A percentile compares a stretch with the other conserved stretches of the same genome.
phyloP scores from a whole-genome alignment of 23 tunicate species.

The Pegea sp. region DNA sequence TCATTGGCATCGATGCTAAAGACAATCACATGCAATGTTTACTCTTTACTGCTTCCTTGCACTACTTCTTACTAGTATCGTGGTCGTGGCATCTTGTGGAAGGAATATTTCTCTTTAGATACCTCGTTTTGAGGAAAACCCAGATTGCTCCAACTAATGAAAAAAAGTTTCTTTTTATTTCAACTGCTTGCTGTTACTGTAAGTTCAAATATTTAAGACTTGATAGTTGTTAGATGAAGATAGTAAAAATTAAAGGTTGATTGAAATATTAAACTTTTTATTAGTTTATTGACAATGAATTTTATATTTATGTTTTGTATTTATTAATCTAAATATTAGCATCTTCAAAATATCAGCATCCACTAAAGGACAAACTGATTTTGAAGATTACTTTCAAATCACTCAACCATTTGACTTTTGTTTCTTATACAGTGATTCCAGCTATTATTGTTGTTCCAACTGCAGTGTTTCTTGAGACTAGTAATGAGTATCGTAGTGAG shows the following conservation, averaged over 20 bases:
- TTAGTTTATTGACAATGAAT: too few relatives aligned
- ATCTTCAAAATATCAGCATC: too few relatives aligned
- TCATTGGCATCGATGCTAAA: constrained; percentile 42
- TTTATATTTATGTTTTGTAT: too few relatives aligned
- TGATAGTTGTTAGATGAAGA: too few relatives aligned
- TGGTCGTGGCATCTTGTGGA: constrained; percentile 70
- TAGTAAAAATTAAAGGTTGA: too few relatives aligned
- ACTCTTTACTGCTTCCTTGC: constrained; percentile 21
- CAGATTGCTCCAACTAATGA: constrained; percentile 10
- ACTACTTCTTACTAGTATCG: constrained; percentile 43
- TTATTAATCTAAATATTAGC: too few relatives aligned
- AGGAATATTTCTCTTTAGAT: constrained; percentile 40
- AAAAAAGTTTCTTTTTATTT: constrained; percentile 8
- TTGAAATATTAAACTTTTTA: too few relatives aligned
- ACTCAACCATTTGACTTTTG: not conserved
- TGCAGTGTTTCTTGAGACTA: constrained; percentile 1
- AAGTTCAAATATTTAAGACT: too few relatives aligned
- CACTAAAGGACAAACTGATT: too few relatives aligned
- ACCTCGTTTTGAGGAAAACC: constrained; percentile 17
- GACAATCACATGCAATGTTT: constrained; percentile 15
- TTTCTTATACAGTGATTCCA: constrained; percentile 14
- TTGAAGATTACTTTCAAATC: too few relatives aligned
- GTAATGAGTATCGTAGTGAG: constrained; percentile 23
- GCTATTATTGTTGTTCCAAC: constrained; percentile 15
- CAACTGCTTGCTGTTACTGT: constrained; percentile 29